Percentiles rank a stretch among this genome's conserved stretches.
These are phyloP conservation scores for Caprella mutica DNA, from an alignment of 2,888 invertebrate species.

Conservation along the genomic window DNA sequence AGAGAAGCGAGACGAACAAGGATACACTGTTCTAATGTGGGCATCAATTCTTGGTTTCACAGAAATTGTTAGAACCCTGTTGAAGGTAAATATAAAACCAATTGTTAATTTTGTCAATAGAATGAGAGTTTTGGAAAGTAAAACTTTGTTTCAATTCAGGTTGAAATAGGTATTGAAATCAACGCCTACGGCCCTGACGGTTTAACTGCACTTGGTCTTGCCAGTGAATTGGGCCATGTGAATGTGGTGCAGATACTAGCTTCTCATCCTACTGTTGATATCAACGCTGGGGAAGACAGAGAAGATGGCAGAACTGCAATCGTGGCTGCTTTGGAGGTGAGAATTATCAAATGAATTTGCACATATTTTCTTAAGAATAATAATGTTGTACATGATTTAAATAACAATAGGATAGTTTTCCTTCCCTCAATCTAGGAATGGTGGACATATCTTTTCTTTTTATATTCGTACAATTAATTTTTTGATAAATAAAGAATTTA, in stretches of 20 bases:
- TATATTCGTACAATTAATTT: too few relatives aligned
- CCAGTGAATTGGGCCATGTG: constrained; percentile 30
- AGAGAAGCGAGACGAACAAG: constrained; percentile 21
- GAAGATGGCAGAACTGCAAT: constrained; percentile 19
- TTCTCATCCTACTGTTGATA: constrained; percentile 22
- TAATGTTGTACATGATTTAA: not conserved
- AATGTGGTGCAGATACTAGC: constrained; percentile 27
- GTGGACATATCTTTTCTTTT: too few relatives aligned
- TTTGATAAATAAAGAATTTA: too few relatives aligned
- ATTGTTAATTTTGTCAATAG: too few relatives aligned
- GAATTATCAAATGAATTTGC: not conserved
- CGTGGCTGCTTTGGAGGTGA: constrained; percentile 30
- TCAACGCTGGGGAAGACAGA: constrained; percentile 19
- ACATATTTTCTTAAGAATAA: not conserved
- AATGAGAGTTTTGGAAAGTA: too few relatives aligned
- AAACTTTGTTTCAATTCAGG: too few relatives aligned
- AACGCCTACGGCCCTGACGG: constrained; percentile 26
- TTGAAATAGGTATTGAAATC: constrained; percentile 17
- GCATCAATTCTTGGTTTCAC: constrained; percentile 26
- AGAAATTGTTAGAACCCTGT: constrained; percentile 20
- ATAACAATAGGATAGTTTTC: too few relatives aligned
- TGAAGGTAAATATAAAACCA: constrained; percentile 22
- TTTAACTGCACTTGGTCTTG: constrained; percentile 27
- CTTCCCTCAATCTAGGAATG: too few relatives aligned
- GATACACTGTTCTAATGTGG: constrained; percentile 32